These are phyloP conservation scores for Prionace glauca DNA, from an alignment of 2,797 vertebrate species.

Conservation along the genomic window DNA sequence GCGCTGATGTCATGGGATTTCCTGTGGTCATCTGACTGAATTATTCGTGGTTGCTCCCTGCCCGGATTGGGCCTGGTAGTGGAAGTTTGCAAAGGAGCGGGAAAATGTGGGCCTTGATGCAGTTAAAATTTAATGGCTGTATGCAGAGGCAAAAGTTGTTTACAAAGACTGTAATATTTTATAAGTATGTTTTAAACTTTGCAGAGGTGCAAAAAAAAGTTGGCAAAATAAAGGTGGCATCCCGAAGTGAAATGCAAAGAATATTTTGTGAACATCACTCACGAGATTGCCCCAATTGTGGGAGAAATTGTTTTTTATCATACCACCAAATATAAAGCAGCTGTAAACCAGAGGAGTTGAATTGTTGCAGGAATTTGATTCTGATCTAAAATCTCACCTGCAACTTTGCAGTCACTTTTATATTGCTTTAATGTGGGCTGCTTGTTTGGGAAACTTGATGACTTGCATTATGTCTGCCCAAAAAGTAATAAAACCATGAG, in stretches of 20 bases:
- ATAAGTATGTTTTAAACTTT: neutral
- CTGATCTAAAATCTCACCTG: neutral
- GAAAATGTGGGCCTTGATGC: neutral
- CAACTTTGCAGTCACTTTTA: neutral
- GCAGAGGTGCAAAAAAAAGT: neutral
- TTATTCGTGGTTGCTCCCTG: neutral
- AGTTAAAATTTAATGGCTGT: neutral
- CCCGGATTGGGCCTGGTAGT: neutral
- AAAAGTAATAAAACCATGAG: neutral
- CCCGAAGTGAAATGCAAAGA: constrained; percentile 35
- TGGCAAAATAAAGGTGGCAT: constrained; percentile 44
- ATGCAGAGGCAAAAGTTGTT: neutral
- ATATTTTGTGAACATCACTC: neutral
- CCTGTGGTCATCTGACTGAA: neutral
- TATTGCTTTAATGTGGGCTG: neutral
- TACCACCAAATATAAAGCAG: neutral
- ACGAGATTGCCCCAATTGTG: neutral
- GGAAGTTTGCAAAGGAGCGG: neutral
- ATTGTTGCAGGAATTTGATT: neutral
- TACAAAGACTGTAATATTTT: neutral
- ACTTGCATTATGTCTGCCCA: neutral
- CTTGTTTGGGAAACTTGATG: neutral
- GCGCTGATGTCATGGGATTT: neutral
- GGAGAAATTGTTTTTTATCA: neutral
- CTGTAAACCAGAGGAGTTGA: neutral